Conservation (phyloP, 2,113 vertebrate species). For the Vulpes vulpes region DNA sequence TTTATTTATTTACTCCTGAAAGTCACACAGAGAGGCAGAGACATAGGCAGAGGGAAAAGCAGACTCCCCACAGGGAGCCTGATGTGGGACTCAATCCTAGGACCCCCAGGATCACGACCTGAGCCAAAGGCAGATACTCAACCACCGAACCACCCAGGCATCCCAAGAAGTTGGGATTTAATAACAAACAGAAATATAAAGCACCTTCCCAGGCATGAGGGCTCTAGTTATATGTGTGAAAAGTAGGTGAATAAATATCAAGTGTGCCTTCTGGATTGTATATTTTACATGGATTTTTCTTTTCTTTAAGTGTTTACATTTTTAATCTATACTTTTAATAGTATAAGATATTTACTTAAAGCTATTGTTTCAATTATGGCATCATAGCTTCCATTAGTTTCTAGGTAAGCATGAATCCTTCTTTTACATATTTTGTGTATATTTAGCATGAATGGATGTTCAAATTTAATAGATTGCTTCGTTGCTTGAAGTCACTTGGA, state of each 20-base stretch:
- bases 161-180: not conserved
- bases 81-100: too few species aligned
- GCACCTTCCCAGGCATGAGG: not conserved
- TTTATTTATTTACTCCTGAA: too few species aligned
- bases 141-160: too few species aligned
- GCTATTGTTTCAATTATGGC: not conserved
- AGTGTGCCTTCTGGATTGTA: not conserved
- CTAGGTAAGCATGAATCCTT: not conserved
- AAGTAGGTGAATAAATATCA: not conserved
- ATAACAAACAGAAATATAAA: not conserved
- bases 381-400: slow-evolving; percentile 2
- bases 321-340: not conserved
- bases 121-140: too few species aligned
- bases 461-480: not conserved
- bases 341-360: not conserved
- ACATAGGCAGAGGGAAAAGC: too few species aligned
- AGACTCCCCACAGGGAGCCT: too few species aligned
- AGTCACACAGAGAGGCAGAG: too few species aligned
- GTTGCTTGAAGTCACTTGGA: not conserved
- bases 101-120: too few species aligned
- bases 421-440: not conserved
- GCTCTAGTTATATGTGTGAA: not conserved
- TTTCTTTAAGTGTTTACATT: slow-evolving; percentile 22
- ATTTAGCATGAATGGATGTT: not conserved
- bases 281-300: not conserved